Evolutionary conservation across 2,797 vertebrate species (phyloP).

Genomic region (Etheostoma perlongum): DNA sequence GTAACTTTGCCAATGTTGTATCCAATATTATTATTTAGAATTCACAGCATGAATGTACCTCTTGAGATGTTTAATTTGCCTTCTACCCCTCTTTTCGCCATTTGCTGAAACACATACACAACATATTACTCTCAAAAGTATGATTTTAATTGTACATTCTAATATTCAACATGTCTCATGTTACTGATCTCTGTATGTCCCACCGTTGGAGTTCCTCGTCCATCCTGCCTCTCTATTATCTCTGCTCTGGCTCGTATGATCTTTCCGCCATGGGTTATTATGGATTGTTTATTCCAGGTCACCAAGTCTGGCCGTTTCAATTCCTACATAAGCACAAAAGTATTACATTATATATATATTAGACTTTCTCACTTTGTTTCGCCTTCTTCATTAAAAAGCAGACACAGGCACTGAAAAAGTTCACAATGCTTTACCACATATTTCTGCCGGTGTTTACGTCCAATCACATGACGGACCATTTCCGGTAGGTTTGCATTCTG

Average conservation of each 20-base stretch:
- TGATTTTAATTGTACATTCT: background rate
- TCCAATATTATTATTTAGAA: background rate
- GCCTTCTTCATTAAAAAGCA: background rate
- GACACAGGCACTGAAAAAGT: background rate
- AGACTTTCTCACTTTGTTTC: background rate
- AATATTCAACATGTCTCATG: constrained; percentile 4
- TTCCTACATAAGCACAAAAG: constrained; percentile 70
- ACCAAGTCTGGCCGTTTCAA: constrained; percentile 82
- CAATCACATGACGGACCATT: constrained; percentile 83
- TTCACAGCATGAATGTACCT: constrained; percentile 55
- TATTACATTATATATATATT: too few relatives aligned
- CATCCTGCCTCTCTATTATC: constrained; percentile 84
- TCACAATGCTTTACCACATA: constrained; percentile 80
- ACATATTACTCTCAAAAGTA: background rate
- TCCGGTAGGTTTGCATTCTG: constrained; percentile 68
- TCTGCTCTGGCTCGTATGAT: constrained; percentile 82
- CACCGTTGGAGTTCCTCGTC: constrained; percentile 81
- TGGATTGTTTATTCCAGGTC: constrained; percentile 72
- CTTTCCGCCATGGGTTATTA: constrained; percentile 76
- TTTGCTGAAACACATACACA: constrained; percentile 53
- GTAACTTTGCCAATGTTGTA: background rate
- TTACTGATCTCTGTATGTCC: background rate
- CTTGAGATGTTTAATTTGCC: constrained; percentile 49
- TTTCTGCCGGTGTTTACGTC: constrained; percentile 86
- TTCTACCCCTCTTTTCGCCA: constrained; percentile 33